These are phyloP conservation scores for Leptestheria dahalacensis DNA, from an alignment of 1,140 invertebrate genomes.

Conservation along the genomic window DNA sequence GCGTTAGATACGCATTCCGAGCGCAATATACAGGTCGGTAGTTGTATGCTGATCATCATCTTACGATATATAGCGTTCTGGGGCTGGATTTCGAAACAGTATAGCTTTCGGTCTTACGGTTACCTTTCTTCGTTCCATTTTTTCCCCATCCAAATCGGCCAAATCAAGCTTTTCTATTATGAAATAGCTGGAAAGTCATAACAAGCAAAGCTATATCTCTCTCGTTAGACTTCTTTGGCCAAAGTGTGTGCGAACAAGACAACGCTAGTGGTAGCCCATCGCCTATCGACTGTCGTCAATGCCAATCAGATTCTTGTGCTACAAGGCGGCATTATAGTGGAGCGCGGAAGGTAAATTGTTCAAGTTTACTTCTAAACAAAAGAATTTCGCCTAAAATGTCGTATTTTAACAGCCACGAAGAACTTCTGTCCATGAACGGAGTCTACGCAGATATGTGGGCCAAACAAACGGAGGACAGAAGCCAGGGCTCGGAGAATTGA, in stretches of 20 bases:
- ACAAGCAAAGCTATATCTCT: constrained; percentile 19
- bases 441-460: constrained; percentile 79
- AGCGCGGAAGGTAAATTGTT: constrained; percentile 55
- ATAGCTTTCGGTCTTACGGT: too few species aligned
- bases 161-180: background rate
- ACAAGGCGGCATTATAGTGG: constrained; percentile 76
- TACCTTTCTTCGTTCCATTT: background rate
- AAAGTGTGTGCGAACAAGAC: constrained; percentile 68
- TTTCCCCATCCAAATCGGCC: background rate
- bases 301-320: constrained; percentile 85
- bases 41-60: too few species aligned
- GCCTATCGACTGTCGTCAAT: constrained; percentile 81
- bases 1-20: constrained; percentile 71
- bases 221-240: constrained; percentile 50
- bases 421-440: constrained; percentile 48
- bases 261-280: constrained; percentile 82
- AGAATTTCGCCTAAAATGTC: background rate
- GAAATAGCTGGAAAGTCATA: background rate
- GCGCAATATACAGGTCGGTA: constrained; percentile 61
- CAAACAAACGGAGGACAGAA: constrained; percentile 51
- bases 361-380: background rate
- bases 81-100: too few species aligned
- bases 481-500: constrained; percentile 19
- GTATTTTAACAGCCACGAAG: constrained; percentile 48
- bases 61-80: too few species aligned